Base-by-base conservation (phyloP, 1,140 invertebrate species). In the Papilio polytes region DNA sequence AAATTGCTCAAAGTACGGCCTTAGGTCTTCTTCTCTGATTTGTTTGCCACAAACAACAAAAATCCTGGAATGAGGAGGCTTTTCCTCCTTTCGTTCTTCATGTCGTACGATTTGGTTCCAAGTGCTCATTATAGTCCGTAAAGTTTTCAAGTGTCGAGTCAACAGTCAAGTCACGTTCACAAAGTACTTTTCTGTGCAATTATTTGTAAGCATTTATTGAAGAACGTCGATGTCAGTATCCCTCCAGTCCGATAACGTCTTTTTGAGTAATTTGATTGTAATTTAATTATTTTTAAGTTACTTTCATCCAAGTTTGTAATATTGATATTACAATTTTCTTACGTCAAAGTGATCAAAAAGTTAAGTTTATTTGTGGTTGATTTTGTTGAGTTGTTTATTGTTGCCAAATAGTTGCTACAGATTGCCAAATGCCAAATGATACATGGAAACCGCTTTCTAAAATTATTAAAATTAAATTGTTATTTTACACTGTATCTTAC, bases 41-140 rank as follows among this genome's bases (percentile, higher is more conserved):
- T 96, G 96, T 95, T 98, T 98, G 81, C 97, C 97, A 85, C 98
- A 98, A 80, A 99, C 97, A 85, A 99, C 97, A 92, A 99, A 99
- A 31, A 99, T 94, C 80, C 94, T 91, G 10, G 94, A 95, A 80
- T 93, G 90, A 9, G 94, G 94, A 7, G 94, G 94, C 80, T 89
- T 91, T 48, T 95, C 94, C 80, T 94, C 92, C 76, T 88, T 91
- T 48, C 87, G 88, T 31, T 91, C 88, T 74, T 91, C 90, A 85
- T 89, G 81, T 77, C 83, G 84, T 48, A 82, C 81, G 22, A 80
- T 80, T 80, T 83, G 82, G 73, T 80, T 84, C 83, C 83, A 83
- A 53, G 83, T 83, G 78, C 74, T 87, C 84, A 84, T 84, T 83
- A 81, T 85, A 81, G 81, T 59, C 36, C 31, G 26, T 79, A 9